Evolutionary conservation across 2,113 vertebrate species (phyloP).

Genomic region (Xiphophorus hellerii): DNA sequence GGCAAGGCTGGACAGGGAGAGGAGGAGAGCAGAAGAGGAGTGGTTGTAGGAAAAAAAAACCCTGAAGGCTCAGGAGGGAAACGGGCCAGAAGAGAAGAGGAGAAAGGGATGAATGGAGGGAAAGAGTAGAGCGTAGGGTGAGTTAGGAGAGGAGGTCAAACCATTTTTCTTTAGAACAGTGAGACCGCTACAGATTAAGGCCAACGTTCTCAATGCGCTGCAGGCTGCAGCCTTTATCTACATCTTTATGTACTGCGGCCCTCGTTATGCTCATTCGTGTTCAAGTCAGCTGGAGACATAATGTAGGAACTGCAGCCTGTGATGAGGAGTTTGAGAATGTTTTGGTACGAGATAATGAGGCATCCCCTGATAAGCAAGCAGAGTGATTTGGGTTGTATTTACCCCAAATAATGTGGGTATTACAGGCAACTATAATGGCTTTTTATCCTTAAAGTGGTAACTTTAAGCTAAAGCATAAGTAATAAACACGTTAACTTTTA

Average conservation of each 20-base stretch:
- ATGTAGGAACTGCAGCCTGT: not conserved
- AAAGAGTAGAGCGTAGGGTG: constrained; percentile 20
- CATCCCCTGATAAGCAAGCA: not conserved
- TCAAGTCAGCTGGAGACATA: constrained; percentile 24
- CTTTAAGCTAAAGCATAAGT: not conserved
- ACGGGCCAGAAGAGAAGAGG: constrained; percentile 44
- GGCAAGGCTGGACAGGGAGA: constrained; percentile 53
- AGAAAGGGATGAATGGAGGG: constrained; percentile 31
- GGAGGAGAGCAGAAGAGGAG: constrained; percentile 48
- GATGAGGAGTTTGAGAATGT: not conserved
- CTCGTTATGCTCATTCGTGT: constrained; percentile 24
- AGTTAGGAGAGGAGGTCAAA: constrained; percentile 57
- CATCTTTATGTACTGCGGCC: constrained; percentile 8
- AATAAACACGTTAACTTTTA: not conserved
- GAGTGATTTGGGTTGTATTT: not conserved
- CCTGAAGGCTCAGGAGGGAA: constrained; percentile 61
- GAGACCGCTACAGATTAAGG: constrained; percentile 41
- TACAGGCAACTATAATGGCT: too few species aligned
- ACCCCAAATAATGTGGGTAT: not conserved
- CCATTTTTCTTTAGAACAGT: constrained; percentile 38
- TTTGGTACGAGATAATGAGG: constrained; percentile 7
- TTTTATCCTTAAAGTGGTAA: not conserved
- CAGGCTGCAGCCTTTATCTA: constrained; percentile 11
- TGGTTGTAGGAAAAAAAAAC: constrained; percentile 49
- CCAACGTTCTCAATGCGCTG: constrained; percentile 23